Conservation (phyloP, 2,888 invertebrate genomes). For the Eupithecia abbreviata region DNA sequence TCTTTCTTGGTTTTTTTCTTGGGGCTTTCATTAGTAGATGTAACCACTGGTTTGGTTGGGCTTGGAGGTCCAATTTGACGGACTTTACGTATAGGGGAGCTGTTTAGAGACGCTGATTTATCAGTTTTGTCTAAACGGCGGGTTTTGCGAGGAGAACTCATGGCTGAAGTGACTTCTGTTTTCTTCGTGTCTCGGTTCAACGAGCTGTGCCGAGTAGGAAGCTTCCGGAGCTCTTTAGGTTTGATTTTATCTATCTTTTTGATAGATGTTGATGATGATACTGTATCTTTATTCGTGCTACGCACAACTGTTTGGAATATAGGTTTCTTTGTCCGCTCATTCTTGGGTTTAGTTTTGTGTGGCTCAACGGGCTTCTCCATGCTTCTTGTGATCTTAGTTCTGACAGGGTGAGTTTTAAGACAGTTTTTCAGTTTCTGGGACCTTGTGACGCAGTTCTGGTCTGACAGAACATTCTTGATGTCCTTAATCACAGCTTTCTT, state of each 20-base stretch:
- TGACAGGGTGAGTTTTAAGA: constrained; percentile 59
- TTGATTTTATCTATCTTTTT: constrained; percentile 63
- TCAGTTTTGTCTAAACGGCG: constrained; percentile 76
- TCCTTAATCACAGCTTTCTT: constrained; percentile 67
- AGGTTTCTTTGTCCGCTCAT: constrained; percentile 66
- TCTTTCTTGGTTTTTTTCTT: constrained; percentile 73
- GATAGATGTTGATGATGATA: constrained; percentile 63
- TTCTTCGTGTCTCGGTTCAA: constrained; percentile 72
- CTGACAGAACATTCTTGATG: constrained; percentile 68
- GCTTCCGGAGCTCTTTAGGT: constrained; percentile 67
- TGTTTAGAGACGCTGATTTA: constrained; percentile 76
- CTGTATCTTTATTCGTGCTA: constrained; percentile 65
- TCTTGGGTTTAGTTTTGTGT: constrained; percentile 64
- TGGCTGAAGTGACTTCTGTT: constrained; percentile 69
- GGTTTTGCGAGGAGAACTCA: constrained; percentile 77
- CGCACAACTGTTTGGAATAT: constrained; percentile 79
- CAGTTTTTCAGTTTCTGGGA: constrained; percentile 69
- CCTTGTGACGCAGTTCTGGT: constrained; percentile 67
- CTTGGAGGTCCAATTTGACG: constrained; percentile 71
- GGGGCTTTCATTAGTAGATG: constrained; percentile 72
- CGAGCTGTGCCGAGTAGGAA: constrained; percentile 74
- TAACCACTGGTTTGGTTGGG: constrained; percentile 62
- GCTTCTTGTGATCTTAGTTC: constrained; percentile 61
- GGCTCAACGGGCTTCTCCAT: constrained; percentile 73
- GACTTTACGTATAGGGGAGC: constrained; percentile 78